Conservation (phyloP, 1,140 invertebrate genomes). For the Lerema accius region DNA sequence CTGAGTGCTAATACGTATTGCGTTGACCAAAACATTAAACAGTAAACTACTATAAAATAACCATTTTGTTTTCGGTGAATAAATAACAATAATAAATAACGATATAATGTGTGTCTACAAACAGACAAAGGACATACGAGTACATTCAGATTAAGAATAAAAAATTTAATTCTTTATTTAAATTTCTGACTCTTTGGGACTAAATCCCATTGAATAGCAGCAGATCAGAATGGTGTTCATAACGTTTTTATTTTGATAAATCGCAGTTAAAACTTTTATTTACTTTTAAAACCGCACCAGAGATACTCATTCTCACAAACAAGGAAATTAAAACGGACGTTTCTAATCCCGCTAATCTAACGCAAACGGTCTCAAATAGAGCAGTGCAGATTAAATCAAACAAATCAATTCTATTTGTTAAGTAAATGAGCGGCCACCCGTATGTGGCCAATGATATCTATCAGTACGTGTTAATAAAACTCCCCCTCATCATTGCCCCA, state of each 20-base stretch:
- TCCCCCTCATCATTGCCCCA: slow-evolving; percentile 63
- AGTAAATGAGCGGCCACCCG: slow-evolving; percentile 67
- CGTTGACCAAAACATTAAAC: too few species aligned
- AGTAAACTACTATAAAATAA: too few species aligned
- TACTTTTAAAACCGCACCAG: not conserved
- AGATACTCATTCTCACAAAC: not conserved
- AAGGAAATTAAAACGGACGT: slow-evolving; percentile 20
- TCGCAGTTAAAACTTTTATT: not conserved
- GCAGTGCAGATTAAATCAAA: slow-evolving; percentile 64
- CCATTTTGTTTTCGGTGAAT: too few species aligned
- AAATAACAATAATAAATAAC: too few species aligned
- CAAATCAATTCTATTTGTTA: slow-evolving; percentile 78
- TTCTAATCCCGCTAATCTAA: slow-evolving; percentile 21
- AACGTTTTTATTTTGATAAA: too few species aligned
- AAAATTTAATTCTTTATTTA: too few species aligned
- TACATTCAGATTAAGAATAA: too few species aligned
- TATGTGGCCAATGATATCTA: slow-evolving; percentile 60
- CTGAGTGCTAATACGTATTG: not conserved
- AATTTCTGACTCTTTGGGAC: too few species aligned
- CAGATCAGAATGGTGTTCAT: too few species aligned
- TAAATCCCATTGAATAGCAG: too few species aligned
- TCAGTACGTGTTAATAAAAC: slow-evolving; percentile 73
- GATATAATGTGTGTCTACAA: too few species aligned
- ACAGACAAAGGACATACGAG: too few species aligned
- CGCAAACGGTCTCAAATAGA: slow-evolving; percentile 35